Base-by-base conservation (phyloP, 2,888 invertebrate species). In the Pristionchus japonicus region DNA sequence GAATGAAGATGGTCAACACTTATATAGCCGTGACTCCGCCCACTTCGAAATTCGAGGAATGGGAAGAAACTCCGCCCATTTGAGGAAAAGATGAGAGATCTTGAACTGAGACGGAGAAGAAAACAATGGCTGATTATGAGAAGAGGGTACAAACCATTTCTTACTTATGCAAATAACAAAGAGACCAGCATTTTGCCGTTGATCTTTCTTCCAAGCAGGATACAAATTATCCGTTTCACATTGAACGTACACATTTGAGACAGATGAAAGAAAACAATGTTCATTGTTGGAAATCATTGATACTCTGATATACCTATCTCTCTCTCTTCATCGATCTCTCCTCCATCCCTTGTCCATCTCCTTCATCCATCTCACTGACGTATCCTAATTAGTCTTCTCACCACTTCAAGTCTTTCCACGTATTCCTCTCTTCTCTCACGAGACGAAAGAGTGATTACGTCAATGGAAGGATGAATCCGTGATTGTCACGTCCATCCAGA, bases 311-410 rank as follows among this genome's bases (percentile, higher is more conserved):
- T n/a, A 17, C 6, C 57, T 57, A 23, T n/a, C 17, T n/a, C 17
- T 20, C n/a, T 57, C 57, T 20, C 7, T 57, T 4, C 3, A 57
- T 57, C 17, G 57, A 11, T 57, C 17, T 57, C 74, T 17, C 64
- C 31, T 74, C 23, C 74, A 31, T 70, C 70, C 37, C 70, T 67
- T n/a, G 11, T n/a, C 27, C 31, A 64, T 31, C 64, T 31, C 67
- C 74, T 74, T 40, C 74, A 17, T 74, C 20, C 11, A 31, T 20
- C 27, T 31, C 64, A 13, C 15, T 67, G 64, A 67, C 64, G 64
- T 67, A 31, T 67, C 64, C 64, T 34, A 11, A 67, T 67, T 67
- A 67, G 64, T 67, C 64, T 31, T 67, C 64, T 67, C 64, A 67
- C 64, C 15, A 67, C 34, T 31, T 67, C 64, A 67, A 67, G 64